Conservation (phyloP, 2,797 vertebrate genomes). For the Poeciliopsis infans region DNA sequence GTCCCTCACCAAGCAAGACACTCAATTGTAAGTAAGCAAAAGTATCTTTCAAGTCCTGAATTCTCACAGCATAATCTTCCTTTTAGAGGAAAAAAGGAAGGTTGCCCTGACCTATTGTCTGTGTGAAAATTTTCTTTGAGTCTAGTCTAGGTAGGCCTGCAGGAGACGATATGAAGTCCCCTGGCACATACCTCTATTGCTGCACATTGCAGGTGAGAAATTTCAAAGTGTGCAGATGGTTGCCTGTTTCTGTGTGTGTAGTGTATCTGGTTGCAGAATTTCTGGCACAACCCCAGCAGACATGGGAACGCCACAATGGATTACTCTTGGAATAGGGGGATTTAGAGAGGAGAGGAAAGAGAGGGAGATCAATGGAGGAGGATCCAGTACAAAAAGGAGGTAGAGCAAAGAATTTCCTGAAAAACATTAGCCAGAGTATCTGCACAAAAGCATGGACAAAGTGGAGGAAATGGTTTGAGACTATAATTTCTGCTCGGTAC, state of each 20-base stretch:
- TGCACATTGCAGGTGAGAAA: slow-evolving; percentile 38
- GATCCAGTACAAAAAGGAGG: slow-evolving; percentile 49
- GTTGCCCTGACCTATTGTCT: slow-evolving; percentile 50
- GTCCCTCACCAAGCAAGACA: slow-evolving; percentile 21
- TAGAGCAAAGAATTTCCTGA: slow-evolving; percentile 51
- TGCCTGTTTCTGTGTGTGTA: slow-evolving; percentile 31
- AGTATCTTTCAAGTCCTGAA: slow-evolving; percentile 20
- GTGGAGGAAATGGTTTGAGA: slow-evolving; percentile 32
- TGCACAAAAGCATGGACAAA: slow-evolving; percentile 26
- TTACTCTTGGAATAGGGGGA: slow-evolving; percentile 67
- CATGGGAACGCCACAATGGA: slow-evolving; percentile 70
- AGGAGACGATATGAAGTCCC: slow-evolving; percentile 46
- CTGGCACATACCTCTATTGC: slow-evolving; percentile 43
- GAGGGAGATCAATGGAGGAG: slow-evolving; percentile 62
- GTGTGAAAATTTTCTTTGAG: slow-evolving; percentile 35
- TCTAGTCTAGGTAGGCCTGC: slow-evolving; percentile 28
- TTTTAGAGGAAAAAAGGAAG: slow-evolving; percentile 18
- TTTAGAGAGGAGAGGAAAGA: slow-evolving; percentile 62
- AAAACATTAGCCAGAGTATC: slow-evolving; percentile 36
- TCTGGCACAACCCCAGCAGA: slow-evolving; percentile 70
- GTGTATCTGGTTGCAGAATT: slow-evolving; percentile 53
- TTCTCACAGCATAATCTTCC: slow-evolving; percentile 40
- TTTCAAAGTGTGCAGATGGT: slow-evolving; percentile 38
- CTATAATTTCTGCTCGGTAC: slow-evolving; percentile 47
- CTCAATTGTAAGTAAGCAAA: slow-evolving; percentile 44